A percentile compares a stretch with the other conserved stretches of the same genome.
Evolutionary conservation across 2,113 vertebrate genomes (phyloP).

Genomic region (Coryphaenoides rupestris): DNA sequence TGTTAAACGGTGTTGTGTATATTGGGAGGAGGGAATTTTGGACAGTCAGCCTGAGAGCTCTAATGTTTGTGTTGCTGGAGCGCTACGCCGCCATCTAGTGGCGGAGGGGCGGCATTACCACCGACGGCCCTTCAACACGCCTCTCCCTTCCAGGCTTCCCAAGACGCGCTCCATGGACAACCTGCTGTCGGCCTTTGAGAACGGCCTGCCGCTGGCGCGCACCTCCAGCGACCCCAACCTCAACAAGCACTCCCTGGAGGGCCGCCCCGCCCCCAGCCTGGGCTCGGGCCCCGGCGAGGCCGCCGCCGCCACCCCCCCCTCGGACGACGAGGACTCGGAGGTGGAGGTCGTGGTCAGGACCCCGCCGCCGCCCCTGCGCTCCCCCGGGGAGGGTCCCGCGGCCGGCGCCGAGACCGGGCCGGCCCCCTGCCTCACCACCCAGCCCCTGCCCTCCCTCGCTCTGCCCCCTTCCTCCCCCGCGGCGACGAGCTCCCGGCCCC

Average conservation of each 20-base stretch:
- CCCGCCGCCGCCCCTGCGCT: conserved; percentile 30
- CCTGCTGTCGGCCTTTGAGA: conserved; percentile 88
- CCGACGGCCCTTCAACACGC: no score
- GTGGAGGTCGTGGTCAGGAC: conserved; percentile 20
- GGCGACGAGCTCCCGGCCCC: conserved; percentile 15
- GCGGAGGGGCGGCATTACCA: no score
- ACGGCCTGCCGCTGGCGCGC: conserved; percentile 84
- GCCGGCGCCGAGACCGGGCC: conserved; percentile 25
- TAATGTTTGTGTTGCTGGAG: background rate
- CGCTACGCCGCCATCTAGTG: conserved; percentile 50
- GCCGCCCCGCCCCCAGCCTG: conserved; percentile 59
- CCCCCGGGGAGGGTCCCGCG: conserved; percentile 38
- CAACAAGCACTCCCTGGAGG: conserved; percentile 94
- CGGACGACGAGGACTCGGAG: conserved; percentile 21
- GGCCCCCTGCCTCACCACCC: conserved; percentile 69
- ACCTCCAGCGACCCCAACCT: conserved; percentile 98
- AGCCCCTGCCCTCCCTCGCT: conserved; percentile 65
- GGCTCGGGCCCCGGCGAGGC: conserved; percentile 51
- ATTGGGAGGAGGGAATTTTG: no score
- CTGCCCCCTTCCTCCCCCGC: conserved; percentile 43
- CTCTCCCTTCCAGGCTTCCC: conserved; percentile 78
- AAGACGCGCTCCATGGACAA: conserved; percentile 98
- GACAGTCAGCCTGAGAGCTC: background rate
- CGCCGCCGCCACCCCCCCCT: conserved; percentile 38
- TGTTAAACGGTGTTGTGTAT: background rate